A percentile compares a stretch with the other conserved stretches of the same genome.
These are phyloP conservation scores for Chironomus riparius DNA, from an alignment of 2,888 invertebrate genomes.

Conservation along the genomic window DNA sequence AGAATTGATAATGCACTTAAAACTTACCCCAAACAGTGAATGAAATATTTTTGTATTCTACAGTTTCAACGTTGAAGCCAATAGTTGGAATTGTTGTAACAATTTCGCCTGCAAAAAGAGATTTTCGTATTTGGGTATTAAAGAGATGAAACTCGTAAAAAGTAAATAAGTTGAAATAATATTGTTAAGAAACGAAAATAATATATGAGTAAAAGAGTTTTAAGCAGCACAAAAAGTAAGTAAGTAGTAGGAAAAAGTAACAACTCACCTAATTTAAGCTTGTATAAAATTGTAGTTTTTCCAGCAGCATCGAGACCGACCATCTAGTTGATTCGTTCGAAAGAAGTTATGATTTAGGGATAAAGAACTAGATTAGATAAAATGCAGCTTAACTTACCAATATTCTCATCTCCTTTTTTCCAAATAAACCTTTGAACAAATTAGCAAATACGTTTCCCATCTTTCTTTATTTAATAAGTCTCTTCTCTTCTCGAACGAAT, in stretches of 20 bases:
- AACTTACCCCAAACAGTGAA: constrained; percentile 80
- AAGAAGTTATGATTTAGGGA: too few relatives aligned
- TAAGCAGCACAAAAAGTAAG: not conserved
- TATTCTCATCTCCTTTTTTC: constrained; percentile 99
- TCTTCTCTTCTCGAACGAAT: not conserved
- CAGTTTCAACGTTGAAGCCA: constrained; percentile 98
- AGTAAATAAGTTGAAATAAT: constrained; percentile 1
- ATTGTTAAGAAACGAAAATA: too few relatives aligned
- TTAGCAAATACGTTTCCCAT: constrained; percentile 98
- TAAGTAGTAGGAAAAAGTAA: too few relatives aligned
- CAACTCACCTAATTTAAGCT: constrained; percentile 97
- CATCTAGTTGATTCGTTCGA: constrained; percentile 49
- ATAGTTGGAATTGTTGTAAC: constrained; percentile 30
- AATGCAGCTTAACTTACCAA: constrained; percentile 40
- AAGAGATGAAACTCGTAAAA: too few relatives aligned
- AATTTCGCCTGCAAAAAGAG: not conserved
- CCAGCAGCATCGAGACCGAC: constrained; percentile 99
- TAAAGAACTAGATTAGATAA: not conserved
- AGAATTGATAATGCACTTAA: not conserved
- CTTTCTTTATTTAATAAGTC: constrained; percentile 40
- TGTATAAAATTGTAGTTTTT: constrained; percentile 99
- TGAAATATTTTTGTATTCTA: constrained; percentile 99
- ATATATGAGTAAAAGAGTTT: too few relatives aligned
- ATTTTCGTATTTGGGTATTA: too few relatives aligned
- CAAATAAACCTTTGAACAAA: constrained; percentile 98